A percentile compares a stretch with the other conserved stretches of the same genome.
These are phyloP conservation scores for Sinelater perroti DNA, from an alignment of 2,888 invertebrate genomes.

Conservation along the genomic window DNA sequence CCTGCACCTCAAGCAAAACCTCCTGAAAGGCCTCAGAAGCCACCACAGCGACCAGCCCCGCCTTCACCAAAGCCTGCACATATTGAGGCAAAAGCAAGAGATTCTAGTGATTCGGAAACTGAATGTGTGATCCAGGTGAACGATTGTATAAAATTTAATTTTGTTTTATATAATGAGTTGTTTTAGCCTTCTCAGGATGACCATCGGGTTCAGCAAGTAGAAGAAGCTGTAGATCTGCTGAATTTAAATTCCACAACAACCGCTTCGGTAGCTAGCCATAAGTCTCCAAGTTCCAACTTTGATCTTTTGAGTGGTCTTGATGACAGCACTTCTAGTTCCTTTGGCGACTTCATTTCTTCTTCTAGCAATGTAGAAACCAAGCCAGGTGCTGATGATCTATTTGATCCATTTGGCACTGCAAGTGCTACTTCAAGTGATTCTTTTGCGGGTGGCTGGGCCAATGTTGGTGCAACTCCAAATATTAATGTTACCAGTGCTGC, in stretches of 20 bases:
- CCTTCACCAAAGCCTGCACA: slow-evolving; percentile 46
- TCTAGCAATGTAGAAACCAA: slow-evolving; percentile 3
- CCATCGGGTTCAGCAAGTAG: slow-evolving; percentile 39
- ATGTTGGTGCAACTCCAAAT: slow-evolving; percentile 27
- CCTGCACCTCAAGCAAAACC: slow-evolving; percentile 49
- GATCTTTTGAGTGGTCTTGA: slow-evolving; percentile 68
- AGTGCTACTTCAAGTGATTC: slow-evolving; percentile 38
- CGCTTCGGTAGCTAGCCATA: slow-evolving; percentile 47
- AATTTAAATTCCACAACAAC: slow-evolving; percentile 60
- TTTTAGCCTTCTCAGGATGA: slow-evolving; percentile 8
- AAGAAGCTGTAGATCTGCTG: slow-evolving; percentile 69
- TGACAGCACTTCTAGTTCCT: slow-evolving; percentile 54
- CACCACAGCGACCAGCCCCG: slow-evolving; percentile 56
- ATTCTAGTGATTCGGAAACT: slow-evolving; percentile 50
- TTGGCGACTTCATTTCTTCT: slow-evolving; percentile 61
- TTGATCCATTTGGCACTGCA: slow-evolving; percentile 71
- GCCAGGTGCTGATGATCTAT: slow-evolving; percentile 56
- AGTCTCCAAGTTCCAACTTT: slow-evolving; percentile 62
- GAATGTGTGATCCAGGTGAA: slow-evolving; percentile 47
- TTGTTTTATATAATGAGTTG: not conserved
- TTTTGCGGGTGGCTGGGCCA: slow-evolving; percentile 55
- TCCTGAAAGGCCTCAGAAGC: slow-evolving; percentile 46
- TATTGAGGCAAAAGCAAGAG: slow-evolving; percentile 44
- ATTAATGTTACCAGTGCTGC: slow-evolving; percentile 44
- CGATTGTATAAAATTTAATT: too few relatives aligned